Conservation (phyloP, 30 jellyfish, hydroid and myxozoan species). For the Chironex yamaguchii region DNA sequence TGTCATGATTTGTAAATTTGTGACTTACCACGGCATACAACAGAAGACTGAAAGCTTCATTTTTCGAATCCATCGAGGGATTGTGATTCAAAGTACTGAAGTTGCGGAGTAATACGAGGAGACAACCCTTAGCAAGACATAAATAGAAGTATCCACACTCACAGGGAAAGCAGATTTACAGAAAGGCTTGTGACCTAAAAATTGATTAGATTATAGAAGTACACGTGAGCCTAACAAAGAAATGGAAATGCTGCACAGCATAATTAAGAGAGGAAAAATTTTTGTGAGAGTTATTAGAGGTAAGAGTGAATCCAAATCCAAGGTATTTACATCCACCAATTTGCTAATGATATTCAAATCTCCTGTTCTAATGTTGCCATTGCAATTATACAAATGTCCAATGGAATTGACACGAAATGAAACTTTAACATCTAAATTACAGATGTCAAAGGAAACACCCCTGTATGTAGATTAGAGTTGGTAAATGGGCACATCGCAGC, state of each 20-base stretch:
- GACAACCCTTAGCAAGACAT: too few species aligned
- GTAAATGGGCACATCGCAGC: conserved; percentile 74
- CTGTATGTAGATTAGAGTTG: conserved; percentile 79
- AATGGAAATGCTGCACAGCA: conserved; percentile 2
- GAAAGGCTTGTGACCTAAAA: conserved; percentile 46
- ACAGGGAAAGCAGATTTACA: conserved; percentile 63
- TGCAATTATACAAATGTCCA: too few species aligned
- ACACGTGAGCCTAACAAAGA: conserved; percentile 8
- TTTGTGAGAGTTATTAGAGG: conserved; percentile 47
- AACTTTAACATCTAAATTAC: conserved; percentile 64
- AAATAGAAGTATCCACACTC: too few species aligned
- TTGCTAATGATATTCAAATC: conserved; percentile 72
- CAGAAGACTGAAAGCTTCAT: too few species aligned
- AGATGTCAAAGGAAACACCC: conserved; percentile 45
- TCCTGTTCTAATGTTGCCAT: conserved; percentile 65
- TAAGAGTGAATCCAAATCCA: conserved; percentile 11
- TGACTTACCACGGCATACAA: too few species aligned
- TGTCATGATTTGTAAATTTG: too few species aligned
- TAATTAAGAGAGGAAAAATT: conserved; percentile 48
- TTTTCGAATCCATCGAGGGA: too few species aligned
- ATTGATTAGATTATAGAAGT: conserved; percentile 34
- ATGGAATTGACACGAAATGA: too few species aligned
- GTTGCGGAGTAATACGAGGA: too few species aligned
- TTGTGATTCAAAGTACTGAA: too few species aligned
- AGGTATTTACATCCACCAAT: conserved; percentile 47